Evolutionary conservation across 1,140 invertebrate genomes (phyloP).

Genomic region (Drosophila persimilis): DNA sequence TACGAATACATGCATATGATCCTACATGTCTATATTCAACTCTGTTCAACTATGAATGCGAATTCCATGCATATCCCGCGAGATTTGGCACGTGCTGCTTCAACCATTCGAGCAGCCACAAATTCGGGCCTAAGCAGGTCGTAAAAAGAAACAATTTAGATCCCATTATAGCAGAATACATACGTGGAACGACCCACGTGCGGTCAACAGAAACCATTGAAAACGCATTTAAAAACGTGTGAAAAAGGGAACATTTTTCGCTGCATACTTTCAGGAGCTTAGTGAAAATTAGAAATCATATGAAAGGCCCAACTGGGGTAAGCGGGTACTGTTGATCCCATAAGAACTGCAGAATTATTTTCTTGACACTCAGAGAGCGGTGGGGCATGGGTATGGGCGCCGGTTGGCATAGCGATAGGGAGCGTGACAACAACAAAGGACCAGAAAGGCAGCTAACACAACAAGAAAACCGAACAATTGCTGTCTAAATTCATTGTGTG

Average conservation of each 20-base stretch:
- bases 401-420: not conserved
- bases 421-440: constrained; percentile 50
- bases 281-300: constrained; percentile 19
- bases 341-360: constrained; percentile 29
- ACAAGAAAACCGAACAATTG: constrained; percentile 70
- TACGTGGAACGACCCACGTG: not conserved
- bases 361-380: not conserved
- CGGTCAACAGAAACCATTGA: constrained; percentile 24
- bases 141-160: constrained; percentile 37
- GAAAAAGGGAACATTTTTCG: constrained; percentile 35
- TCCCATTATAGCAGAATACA: constrained; percentile 12
- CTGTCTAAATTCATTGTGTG: constrained; percentile 75
- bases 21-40: constrained; percentile 8
- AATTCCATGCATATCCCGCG: constrained; percentile 57
- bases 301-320: constrained; percentile 7
- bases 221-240: constrained; percentile 42
- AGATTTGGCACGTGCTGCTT: constrained; percentile 20
- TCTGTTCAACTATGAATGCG: constrained; percentile 55
- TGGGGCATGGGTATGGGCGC: not conserved
- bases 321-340: constrained; percentile 33
- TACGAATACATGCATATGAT: not conserved
- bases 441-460: constrained; percentile 26
- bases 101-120: constrained; percentile 8
- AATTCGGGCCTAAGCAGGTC: constrained; percentile 1
- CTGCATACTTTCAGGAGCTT: constrained; percentile 19